phyloP scores from a whole-genome alignment of 2,888 invertebrate species.

The Pachymerium ferrugineum region DNA sequence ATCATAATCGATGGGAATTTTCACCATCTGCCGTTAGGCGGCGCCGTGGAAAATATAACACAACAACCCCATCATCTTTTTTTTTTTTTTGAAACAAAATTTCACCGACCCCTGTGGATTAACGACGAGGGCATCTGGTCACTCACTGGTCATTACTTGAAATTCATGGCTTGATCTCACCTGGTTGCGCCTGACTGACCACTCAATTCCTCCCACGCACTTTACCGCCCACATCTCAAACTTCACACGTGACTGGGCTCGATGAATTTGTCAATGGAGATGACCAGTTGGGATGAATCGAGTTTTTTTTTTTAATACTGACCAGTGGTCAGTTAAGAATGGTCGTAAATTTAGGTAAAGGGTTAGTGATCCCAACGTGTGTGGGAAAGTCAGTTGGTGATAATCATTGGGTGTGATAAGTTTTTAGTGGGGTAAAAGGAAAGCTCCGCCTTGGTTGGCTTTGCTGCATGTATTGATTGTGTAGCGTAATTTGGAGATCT shows the following conservation, averaged over 20 bases:
- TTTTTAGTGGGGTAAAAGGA: too few species aligned
- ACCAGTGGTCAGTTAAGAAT: too few species aligned
- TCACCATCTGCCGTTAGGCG: neutral
- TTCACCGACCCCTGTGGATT: neutral
- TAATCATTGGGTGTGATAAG: too few species aligned
- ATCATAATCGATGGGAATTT: neutral
- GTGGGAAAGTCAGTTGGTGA: too few species aligned
- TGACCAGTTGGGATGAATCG: neutral
- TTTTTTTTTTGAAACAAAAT: neutral
- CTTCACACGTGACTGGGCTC: conserved; percentile 1
- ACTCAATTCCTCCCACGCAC: neutral
- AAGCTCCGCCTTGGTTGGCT: neutral
- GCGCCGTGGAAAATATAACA: too few species aligned
- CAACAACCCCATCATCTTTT: neutral
- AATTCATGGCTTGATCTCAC: neutral
- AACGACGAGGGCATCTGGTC: neutral
- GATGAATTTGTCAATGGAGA: neutral
- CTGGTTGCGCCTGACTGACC: neutral
- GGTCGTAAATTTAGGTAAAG: too few species aligned
- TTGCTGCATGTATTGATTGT: neutral
- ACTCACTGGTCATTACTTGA: neutral
- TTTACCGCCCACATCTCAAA: neutral
- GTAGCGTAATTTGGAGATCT: neutral
- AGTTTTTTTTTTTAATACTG: too few species aligned
- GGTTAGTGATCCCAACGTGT: too few species aligned